Conservation (phyloP, 2,113 vertebrate genomes). For the Parus major region DNA sequence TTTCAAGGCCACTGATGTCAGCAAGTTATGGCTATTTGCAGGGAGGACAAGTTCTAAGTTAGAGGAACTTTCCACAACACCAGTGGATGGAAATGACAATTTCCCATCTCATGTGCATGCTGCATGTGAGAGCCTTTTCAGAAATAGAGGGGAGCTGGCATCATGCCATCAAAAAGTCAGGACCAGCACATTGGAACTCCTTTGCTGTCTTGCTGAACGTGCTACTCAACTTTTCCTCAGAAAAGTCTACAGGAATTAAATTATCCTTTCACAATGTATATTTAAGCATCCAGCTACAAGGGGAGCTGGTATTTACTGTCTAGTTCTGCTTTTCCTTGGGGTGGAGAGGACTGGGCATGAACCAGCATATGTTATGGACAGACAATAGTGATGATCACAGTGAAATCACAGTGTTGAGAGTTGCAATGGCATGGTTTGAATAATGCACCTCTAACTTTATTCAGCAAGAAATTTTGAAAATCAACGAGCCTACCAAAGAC, state of each 20-base stretch:
- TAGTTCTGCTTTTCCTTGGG: neutral
- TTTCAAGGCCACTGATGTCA: neutral
- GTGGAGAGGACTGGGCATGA: neutral
- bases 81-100: neutral
- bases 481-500: neutral
- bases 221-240: neutral
- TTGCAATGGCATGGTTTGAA: neutral
- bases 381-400: neutral
- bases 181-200: neutral
- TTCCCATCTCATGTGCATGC: fast-evolving
- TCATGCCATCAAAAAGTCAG: neutral
- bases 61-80: neutral
- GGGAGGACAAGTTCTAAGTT: fast-evolving
- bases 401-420: neutral
- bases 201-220: fast-evolving
- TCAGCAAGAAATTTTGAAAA: neutral
- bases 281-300: neutral
- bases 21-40: neutral
- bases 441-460: neutral
- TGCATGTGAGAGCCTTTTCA: neutral
- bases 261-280: neutral
- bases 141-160: neutral
- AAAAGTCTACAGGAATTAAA: neutral
- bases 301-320: neutral
- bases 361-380: neutral